Percentiles rank a stretch among this genome's conserved stretches.
Conservation (phyloP, 2,797 vertebrate species). For the Danio jaintianensis region DNA sequence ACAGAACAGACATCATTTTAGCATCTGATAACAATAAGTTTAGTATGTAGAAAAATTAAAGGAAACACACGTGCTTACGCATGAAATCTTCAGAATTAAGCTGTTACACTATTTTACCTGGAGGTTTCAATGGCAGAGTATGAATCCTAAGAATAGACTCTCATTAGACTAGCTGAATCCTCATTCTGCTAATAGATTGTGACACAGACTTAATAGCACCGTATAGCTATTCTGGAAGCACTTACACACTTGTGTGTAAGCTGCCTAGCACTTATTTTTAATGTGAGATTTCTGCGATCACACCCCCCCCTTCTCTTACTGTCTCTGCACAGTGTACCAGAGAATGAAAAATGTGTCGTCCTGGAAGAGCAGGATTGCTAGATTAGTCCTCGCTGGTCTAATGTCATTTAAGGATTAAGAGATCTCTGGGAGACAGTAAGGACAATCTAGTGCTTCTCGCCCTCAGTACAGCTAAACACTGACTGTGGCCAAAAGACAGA, state of each 20-base stretch:
- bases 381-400: slow-evolving; percentile 52
- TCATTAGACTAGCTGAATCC: slow-evolving; percentile 64
- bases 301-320: slow-evolving; percentile 6
- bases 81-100: slow-evolving; percentile 3
- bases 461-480: slow-evolving; percentile 31
- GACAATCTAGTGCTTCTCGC: slow-evolving; percentile 28
- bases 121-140: slow-evolving; percentile 63
- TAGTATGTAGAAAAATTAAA: slow-evolving; percentile 36
- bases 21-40: slow-evolving; percentile 12
- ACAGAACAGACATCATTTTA: slow-evolving; percentile 12
- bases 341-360: slow-evolving; percentile 39
- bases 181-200: slow-evolving; percentile 56
- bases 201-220: slow-evolving; percentile 48
- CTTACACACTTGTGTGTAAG: slow-evolving; percentile 29
- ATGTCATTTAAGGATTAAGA: slow-evolving; percentile 62
- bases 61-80: neutral
- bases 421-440: slow-evolving; percentile 48
- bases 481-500: slow-evolving; percentile 17
- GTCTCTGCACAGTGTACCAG: slow-evolving; percentile 23
- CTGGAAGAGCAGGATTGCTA: slow-evolving; percentile 39
- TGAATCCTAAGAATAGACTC: slow-evolving; percentile 71
- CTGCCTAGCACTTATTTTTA: slow-evolving; percentile 27
- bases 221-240: slow-evolving; percentile 39
- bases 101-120: neutral
- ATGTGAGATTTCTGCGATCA: slow-evolving; percentile 17